These are phyloP conservation scores for Homarus americanus DNA, from an alignment of 1,140 invertebrate genomes.

Conservation along the genomic window DNA sequence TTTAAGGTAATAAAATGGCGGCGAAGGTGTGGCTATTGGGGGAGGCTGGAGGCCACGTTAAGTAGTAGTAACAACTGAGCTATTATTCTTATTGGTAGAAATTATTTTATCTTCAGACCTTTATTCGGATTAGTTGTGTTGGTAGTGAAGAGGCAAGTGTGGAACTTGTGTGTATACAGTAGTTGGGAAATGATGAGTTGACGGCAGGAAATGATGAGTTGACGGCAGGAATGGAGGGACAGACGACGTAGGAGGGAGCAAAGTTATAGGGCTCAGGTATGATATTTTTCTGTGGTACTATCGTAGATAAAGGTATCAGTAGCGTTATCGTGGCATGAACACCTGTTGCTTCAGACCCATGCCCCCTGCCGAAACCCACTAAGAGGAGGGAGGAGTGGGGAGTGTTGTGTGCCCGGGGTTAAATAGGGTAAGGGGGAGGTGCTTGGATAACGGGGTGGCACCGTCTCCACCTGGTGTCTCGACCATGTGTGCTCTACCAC, in stretches of 20 bases:
- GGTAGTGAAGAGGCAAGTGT: no score
- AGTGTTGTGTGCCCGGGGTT: not conserved
- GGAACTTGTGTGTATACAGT: no score
- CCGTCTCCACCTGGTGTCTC: not conserved
- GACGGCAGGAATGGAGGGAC: no score
- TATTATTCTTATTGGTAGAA: no score
- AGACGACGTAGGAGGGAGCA: not conserved
- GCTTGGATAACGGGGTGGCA: not conserved
- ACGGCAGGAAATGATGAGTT: no score
- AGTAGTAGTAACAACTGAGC: no score
- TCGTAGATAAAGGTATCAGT: conserved; percentile 22
- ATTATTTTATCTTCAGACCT: no score
- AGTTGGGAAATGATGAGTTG: no score
- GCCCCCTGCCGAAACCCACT: not conserved
- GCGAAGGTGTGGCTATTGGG: no score
- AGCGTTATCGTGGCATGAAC: not conserved
- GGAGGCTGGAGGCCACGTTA: no score
- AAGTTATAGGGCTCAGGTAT: not conserved
- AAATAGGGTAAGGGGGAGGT: not conserved
- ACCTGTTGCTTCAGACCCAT: not conserved
- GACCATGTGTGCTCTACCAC: not conserved
- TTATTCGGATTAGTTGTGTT: no score
- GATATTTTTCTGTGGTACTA: not conserved
- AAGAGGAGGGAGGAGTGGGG: not conserved
- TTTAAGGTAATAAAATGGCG: no score